Conservation (phyloP, 2,113 vertebrate species). For the Dipodomys spectabilis region DNA sequence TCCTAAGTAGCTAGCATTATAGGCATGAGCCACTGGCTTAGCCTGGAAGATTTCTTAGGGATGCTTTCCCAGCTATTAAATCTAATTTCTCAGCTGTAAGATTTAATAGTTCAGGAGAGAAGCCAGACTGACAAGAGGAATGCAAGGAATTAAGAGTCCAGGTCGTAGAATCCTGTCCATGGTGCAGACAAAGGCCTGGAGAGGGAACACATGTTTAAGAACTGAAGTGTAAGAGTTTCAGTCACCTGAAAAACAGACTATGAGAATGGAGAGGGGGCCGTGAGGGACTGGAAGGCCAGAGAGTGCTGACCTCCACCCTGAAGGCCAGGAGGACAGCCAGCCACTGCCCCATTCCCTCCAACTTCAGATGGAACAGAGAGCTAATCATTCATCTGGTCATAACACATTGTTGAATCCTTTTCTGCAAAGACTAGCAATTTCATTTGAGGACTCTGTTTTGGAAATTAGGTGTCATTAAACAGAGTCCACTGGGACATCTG, state of each 20-base stretch:
- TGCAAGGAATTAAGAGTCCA: neutral
- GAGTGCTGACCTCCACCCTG: neutral
- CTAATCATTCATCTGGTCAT: neutral
- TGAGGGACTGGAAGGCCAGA: neutral
- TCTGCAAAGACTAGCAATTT: neutral
- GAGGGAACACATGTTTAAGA: neutral
- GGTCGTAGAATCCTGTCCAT: neutral
- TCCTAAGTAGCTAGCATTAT: too few species aligned
- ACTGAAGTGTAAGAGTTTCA: neutral
- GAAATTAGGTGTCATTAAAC: slow-evolving; percentile 31
- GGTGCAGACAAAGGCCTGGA: neutral
- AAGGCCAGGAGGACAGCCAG: neutral
- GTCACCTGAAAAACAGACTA: neutral
- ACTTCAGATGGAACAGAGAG: neutral
- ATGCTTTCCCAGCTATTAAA: neutral
- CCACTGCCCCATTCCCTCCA: neutral
- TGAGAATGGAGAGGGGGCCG: neutral
- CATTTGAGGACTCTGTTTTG: slow-evolving; percentile 26
- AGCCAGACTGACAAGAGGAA: neutral
- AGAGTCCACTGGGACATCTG: neutral
- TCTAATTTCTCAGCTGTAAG: too few species aligned
- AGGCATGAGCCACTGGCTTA: too few species aligned
- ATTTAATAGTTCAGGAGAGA: neutral
- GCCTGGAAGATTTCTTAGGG: neutral
- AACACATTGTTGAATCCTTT: neutral